These are phyloP conservation scores for Chlorodrepanis virens DNA, from an alignment of 2,113 vertebrate genomes.

Conservation along the genomic window DNA sequence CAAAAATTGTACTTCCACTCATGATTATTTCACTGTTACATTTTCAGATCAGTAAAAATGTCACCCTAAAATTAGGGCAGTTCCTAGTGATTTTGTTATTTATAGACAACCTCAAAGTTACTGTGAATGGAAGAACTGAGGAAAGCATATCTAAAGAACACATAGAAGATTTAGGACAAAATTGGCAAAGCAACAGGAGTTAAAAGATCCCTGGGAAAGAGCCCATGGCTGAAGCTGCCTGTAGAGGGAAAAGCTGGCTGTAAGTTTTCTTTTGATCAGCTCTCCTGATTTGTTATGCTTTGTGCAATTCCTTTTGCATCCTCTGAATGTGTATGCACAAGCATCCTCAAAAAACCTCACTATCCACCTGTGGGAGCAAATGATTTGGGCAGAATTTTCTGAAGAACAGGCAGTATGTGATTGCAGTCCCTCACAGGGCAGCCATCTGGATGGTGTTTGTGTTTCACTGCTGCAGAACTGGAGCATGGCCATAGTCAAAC, in stretches of 20 bases:
- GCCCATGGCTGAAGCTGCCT: background rate
- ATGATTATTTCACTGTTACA: background rate
- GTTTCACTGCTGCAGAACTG: background rate
- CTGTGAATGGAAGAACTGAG: background rate
- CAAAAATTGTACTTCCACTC: background rate
- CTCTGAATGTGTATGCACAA: background rate
- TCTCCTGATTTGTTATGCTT: background rate
- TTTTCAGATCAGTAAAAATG: background rate
- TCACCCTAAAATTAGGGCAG: background rate
- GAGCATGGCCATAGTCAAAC: background rate
- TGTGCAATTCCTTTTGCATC: background rate
- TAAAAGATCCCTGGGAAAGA: background rate
- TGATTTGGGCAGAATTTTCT: background rate
- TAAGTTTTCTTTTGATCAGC: background rate
- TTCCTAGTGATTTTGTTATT: background rate
- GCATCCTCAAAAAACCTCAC: background rate
- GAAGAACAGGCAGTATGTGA: rapidly evolving
- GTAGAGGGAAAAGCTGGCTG: background rate
- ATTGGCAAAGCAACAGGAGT: background rate
- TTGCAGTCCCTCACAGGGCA: rapidly evolving
- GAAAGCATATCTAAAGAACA: background rate
- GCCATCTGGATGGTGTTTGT: background rate
- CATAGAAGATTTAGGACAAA: background rate
- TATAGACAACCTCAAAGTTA: background rate
- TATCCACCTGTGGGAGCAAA: background rate